phyloP scores from a whole-genome alignment of 2,888 invertebrate genomes.

The Alloplasta piceator region DNA sequence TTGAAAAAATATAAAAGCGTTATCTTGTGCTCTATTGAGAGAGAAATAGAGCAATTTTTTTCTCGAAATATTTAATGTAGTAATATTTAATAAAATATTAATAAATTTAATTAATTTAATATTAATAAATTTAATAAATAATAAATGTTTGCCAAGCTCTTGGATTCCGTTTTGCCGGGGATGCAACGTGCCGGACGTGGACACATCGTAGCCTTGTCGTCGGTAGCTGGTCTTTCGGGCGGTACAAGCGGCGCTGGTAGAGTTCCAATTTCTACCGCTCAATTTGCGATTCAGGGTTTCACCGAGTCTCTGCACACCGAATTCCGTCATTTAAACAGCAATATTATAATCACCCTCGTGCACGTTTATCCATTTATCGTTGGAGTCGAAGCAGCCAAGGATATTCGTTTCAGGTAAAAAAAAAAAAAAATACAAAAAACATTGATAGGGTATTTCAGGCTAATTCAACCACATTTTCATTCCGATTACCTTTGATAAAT shows the following conservation, averaged over 20 bases:
- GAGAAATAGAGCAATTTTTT: no score
- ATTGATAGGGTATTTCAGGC: no score
- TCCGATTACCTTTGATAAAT: no score
- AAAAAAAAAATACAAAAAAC: no score
- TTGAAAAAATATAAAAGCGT: no score
- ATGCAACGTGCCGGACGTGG: slow-evolving; percentile 86
- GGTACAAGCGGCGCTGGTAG: slow-evolving; percentile 84
- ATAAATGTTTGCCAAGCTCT: slow-evolving; percentile 84
- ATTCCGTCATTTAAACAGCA: slow-evolving; percentile 85
- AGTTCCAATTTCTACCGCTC: slow-evolving; percentile 87
- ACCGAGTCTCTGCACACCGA: slow-evolving; percentile 87
- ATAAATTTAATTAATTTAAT: no score
- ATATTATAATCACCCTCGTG: slow-evolving; percentile 86
- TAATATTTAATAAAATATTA: no score
- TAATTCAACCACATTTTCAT: no score
- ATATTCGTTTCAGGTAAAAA: slow-evolving; percentile 85
- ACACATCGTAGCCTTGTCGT: slow-evolving; percentile 87
- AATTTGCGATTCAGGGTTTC: slow-evolving; percentile 88
- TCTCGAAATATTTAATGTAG: no score
- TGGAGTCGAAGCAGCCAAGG: slow-evolving; percentile 84
- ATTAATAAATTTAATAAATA: no score
- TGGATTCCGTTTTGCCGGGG: slow-evolving; percentile 86
- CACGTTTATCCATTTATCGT: slow-evolving; percentile 88
- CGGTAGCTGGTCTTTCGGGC: slow-evolving; percentile 87
- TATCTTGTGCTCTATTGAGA: no score